Evolutionary conservation across 2,113 vertebrate genomes (phyloP).

Genomic region (human (Homo sapiens)): DNA sequence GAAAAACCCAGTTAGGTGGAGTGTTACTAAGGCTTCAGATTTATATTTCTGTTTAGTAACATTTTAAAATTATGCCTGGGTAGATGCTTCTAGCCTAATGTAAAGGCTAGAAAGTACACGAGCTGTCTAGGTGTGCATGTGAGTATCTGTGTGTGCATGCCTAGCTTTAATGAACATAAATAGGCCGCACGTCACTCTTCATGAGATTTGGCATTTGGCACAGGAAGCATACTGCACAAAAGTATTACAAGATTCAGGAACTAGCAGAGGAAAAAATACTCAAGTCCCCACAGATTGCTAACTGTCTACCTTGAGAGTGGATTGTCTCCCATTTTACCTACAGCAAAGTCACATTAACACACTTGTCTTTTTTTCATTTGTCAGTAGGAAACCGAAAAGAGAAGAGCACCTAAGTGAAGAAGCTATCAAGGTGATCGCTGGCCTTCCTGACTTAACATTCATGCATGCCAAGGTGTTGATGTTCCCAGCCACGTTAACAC

Average conservation of each 20-base stretch:
- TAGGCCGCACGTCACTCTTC: neutral
- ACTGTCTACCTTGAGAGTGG: neutral
- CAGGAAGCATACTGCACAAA: neutral
- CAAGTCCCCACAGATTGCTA: neutral
- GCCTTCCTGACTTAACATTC: slow-evolving; percentile 94
- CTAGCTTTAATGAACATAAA: neutral
- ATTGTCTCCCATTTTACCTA: neutral
- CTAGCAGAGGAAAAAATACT: neutral
- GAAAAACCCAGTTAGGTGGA: neutral
- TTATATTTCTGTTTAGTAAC: neutral
- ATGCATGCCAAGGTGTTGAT: slow-evolving; percentile 95
- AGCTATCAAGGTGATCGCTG: slow-evolving; percentile 90
- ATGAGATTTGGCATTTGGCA: neutral
- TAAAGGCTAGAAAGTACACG: neutral
- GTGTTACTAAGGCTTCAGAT: neutral
- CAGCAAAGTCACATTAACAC: neutral
- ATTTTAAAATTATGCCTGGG: neutral
- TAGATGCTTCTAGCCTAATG: neutral
- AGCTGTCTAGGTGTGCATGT: neutral
- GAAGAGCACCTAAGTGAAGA: slow-evolving; percentile 96
- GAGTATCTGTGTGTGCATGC: too few relatives aligned
- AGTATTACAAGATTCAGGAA: neutral
- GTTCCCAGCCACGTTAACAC: slow-evolving; percentile 93
- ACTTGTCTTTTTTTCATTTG: slow-evolving; percentile 58
- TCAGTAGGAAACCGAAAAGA: slow-evolving; percentile 91